Evolutionary conservation across 2,113 vertebrate species (phyloP), one percentile per base, ranked within the genome.

Genomic region (Argyrosomus japonicus): DNA sequence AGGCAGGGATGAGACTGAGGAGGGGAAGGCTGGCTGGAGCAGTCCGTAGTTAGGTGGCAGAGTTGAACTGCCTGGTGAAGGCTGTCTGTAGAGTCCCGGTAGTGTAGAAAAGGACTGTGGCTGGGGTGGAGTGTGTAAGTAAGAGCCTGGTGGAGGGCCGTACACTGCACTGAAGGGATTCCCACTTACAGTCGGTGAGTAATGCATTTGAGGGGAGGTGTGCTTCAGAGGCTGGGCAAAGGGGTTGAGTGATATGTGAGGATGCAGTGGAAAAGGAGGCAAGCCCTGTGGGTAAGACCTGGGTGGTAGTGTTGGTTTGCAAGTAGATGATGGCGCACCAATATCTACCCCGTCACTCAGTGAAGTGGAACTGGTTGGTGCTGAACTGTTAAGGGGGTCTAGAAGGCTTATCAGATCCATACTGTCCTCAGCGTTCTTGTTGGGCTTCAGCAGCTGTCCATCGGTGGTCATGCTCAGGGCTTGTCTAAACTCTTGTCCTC

Each of bases 401-500:
- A 99, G 94, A 32, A 99, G 96, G 67, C 95, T 96, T 1, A 99
- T 93, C 73, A 99, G 95, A 71, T 97, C 94, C 4, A 95, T 90
- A 1, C 89, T 76, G 78, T 93, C 92, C 17, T 95, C 95, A 0
- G 91, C 1, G n/a, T 77, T 82, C 65, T 87, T 95, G 47, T 92
- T 77, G 0, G 96, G 95, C 48, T 96, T 95, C 7, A 97, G 93
- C 79, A 96, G 84, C 80, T 96, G 95, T 0, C 89, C 65, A 17
- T 92, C 86, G 5, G 91, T 78, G 17, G 80, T 92, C 80, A 88
- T 87, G n/a, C 79, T 89, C 3, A 91, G 85, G 0, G 94, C 78
- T 79, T 95, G 95, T 21, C 93, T 91, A 58, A 89, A 85, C 71
- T 96, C 96, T 6, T 95, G 81, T 0, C 95, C 90, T 27, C 95